phyloP scores from a whole-genome alignment of 2,113 vertebrate species.

The Odontophorus gujanensis region DNA sequence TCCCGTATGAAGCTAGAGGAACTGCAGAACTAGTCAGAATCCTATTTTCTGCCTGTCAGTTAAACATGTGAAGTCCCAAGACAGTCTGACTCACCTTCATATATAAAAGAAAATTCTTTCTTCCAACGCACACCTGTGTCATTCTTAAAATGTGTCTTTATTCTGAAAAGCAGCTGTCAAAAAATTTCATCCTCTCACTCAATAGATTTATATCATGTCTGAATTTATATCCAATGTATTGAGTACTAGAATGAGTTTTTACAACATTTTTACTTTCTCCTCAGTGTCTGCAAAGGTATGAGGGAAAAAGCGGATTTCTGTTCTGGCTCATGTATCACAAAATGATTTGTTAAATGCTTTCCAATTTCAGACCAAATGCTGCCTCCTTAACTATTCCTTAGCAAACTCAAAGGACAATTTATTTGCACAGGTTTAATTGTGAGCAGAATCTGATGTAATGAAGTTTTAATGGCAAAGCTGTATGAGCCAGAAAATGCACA shows the following conservation, averaged over 20 bases:
- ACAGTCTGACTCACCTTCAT: constrained; percentile 40
- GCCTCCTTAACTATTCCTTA: background rate
- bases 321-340: background rate
- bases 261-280: background rate
- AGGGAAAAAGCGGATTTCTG: background rate
- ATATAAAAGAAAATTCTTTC: constrained; percentile 25
- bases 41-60: constrained; percentile 58
- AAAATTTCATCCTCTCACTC: background rate
- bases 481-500: constrained; percentile 50
- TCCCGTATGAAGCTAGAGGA: constrained; percentile 37
- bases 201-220: background rate
- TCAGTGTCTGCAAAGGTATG: background rate
- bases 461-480: constrained; percentile 56
- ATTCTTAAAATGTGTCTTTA: constrained; percentile 42
- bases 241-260: background rate
- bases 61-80: constrained; percentile 56
- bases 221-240: background rate
- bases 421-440: constrained; percentile 52
- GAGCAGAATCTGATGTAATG: constrained; percentile 43
- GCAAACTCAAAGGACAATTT: constrained; percentile 36
- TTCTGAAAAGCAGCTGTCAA: constrained; percentile 4
- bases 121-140: constrained; percentile 1
- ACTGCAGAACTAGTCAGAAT: constrained; percentile 18
- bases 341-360: constrained; percentile 20
- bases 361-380: background rate